Base-by-base conservation (phyloP, 2,113 vertebrate genomes). In the Danionella cerebrum region DNA sequence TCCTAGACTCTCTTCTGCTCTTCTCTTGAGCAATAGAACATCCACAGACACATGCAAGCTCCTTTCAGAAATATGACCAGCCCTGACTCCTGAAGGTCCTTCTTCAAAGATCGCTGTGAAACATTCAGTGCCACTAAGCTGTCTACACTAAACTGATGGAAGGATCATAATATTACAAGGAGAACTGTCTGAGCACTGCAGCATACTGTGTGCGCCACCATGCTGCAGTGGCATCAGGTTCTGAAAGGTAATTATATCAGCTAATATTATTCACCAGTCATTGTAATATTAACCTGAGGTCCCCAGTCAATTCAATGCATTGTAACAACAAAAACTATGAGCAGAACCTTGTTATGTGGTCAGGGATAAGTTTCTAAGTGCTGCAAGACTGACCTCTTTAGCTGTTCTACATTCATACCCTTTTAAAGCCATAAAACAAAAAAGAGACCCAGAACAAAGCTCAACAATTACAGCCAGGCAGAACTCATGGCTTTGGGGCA, bases 401-500 rank as follows among this genome's bases (percentile, higher is more conserved):
- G 31, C 70, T 59, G 53, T 58, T 71, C 69, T 53, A 57, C 38
- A 53, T 70, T 45, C 36, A 55, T 41, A 45, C 24, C 45, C 41
- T 59, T 62, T 55, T 51, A 51, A 21, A 53, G 36, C 19, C 29
- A 13, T 22, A 52, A 60, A 73, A 70, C 62, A 72, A 55, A 72
- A 48, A 54, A 16, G 25, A 41, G 50, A 50, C 16, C 22, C 27
- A 55, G 57, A 73, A 73, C 67, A 78, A 73, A 83, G 72, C 53
- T 74, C 65, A 69, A 76, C 72, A 83, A 86, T 87, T 86, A 84
- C 75, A 66, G 41, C 57, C 11, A 41, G 39, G 44, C 66, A 78
- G 82, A 79, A 80, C 76, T 83, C 81, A 81, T 84, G 81, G 84
- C 87, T 80, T 80, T 85, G 83, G 85, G 85, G 84, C 83, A 84